phyloP scores from a whole-genome alignment of 2,797 vertebrate genomes.

The Cygnus olor region DNA sequence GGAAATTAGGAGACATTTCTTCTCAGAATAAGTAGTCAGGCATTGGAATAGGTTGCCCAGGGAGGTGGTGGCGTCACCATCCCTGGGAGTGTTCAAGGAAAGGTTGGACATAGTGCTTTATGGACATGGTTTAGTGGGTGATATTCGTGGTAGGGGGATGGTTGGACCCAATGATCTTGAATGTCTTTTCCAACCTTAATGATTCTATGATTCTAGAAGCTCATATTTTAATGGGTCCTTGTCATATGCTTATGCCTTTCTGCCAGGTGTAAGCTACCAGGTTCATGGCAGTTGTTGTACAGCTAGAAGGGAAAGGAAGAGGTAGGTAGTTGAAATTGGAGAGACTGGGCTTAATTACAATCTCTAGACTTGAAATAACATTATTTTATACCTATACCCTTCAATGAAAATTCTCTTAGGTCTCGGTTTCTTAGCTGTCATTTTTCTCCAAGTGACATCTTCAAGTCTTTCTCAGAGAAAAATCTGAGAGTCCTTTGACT shows the following conservation, averaged over 20 bases:
- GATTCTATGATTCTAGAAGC: neutral
- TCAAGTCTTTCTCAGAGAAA: neutral
- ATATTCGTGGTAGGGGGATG: too few species aligned
- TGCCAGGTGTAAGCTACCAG: neutral
- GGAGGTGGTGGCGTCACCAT: too few species aligned
- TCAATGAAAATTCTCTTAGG: neutral
- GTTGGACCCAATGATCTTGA: too few species aligned
- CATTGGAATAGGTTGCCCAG: too few species aligned
- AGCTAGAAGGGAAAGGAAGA: neutral
- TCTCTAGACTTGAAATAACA: neutral
- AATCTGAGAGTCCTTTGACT: neutral
- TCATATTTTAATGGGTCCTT: neutral
- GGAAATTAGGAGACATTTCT: too few species aligned
- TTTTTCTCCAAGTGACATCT: neutral
- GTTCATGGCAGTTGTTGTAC: neutral
- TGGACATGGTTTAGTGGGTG: too few species aligned
- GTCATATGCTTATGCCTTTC: neutral
- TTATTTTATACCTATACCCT: neutral
- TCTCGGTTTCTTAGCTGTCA: neutral
- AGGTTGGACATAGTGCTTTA: too few species aligned
- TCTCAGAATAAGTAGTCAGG: too few species aligned
- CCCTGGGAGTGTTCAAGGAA: too few species aligned
- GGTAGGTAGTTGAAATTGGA: neutral
- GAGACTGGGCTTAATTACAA: neutral
- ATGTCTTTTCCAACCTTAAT: too few species aligned